phyloP scores from a whole-genome alignment of 1,140 invertebrate species.

The Dryas iulia region DNA sequence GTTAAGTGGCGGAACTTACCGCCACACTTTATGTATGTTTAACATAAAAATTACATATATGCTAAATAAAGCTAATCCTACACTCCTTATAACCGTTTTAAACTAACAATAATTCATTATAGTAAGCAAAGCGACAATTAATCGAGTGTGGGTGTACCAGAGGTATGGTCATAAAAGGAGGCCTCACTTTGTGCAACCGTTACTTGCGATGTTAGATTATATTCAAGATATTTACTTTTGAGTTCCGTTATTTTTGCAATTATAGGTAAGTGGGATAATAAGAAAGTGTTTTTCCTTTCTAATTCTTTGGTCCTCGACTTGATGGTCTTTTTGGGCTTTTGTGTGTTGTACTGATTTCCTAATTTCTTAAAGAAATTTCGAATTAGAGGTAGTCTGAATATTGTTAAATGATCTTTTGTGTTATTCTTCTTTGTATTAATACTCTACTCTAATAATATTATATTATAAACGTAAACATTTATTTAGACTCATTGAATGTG shows the following conservation, averaged over 20 bases:
- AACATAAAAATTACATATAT: too few relatives aligned
- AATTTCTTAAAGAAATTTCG: not conserved
- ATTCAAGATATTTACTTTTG: conserved; percentile 21
- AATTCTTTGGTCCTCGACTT: conserved; percentile 12
- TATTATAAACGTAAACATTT: too few relatives aligned
- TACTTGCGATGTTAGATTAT: conserved; percentile 24
- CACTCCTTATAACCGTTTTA: too few relatives aligned
- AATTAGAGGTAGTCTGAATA: too few relatives aligned
- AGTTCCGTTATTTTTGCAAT: conserved; percentile 25
- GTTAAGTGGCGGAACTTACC: too few relatives aligned
- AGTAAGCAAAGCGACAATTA: not conserved
- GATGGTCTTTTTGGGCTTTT: conserved; percentile 8
- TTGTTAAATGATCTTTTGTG: too few relatives aligned
- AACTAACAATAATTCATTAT: not conserved
- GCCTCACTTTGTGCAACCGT: conserved; percentile 15
- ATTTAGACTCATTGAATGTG: too few relatives aligned
- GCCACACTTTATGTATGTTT: too few relatives aligned
- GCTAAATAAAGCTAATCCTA: too few relatives aligned
- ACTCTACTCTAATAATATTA: too few relatives aligned
- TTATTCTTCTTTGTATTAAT: too few relatives aligned
- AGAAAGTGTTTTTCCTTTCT: conserved; percentile 26
- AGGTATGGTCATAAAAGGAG: conserved; percentile 13
- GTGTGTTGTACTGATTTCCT: not conserved
- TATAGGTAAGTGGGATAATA: conserved; percentile 24
- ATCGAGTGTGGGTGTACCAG: conserved; percentile 22